Percentiles rank a stretch among this genome's conserved stretches.
These are phyloP conservation scores for Chiroxiphia lanceolata DNA, from an alignment of 2,797 vertebrate species.

Conservation along the genomic window DNA sequence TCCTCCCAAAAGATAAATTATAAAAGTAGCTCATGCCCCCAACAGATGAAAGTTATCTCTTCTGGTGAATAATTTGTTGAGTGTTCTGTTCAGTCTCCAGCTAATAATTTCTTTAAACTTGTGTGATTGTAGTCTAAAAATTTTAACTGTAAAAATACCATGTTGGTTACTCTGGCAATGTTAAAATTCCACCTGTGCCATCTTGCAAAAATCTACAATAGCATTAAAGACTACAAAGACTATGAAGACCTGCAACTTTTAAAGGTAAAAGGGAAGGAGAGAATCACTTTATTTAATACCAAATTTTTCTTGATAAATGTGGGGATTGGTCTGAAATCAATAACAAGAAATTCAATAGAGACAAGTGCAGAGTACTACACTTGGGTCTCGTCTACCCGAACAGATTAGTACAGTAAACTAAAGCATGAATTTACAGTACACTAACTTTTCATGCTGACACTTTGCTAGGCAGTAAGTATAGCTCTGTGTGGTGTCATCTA, in stretches of 20 bases:
- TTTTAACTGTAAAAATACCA: neutral
- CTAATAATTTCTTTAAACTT: neutral
- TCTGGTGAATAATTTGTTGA: neutral
- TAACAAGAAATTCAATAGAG: neutral
- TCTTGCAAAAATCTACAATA: neutral
- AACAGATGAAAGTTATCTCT: neutral
- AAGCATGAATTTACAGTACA: neutral
- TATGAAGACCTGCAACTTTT: neutral
- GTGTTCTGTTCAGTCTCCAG: neutral
- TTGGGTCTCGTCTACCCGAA: neutral
- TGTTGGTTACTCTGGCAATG: neutral
- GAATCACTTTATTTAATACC: neutral
- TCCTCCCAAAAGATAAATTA: neutral
- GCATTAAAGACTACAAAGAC: neutral
- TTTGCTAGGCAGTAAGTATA: neutral
- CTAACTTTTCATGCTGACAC: neutral
- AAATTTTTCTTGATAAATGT: conserved; percentile 1
- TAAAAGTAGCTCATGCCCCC: neutral
- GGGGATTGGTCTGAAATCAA: neutral
- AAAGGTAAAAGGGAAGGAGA: neutral
- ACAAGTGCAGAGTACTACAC: neutral
- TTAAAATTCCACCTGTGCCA: neutral
- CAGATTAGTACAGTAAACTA: neutral
- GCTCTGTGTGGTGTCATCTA: neutral
- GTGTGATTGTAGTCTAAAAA: neutral